phyloP scores from a whole-genome alignment of 1,140 invertebrate species.

The Nautilus pompilius region DNA sequence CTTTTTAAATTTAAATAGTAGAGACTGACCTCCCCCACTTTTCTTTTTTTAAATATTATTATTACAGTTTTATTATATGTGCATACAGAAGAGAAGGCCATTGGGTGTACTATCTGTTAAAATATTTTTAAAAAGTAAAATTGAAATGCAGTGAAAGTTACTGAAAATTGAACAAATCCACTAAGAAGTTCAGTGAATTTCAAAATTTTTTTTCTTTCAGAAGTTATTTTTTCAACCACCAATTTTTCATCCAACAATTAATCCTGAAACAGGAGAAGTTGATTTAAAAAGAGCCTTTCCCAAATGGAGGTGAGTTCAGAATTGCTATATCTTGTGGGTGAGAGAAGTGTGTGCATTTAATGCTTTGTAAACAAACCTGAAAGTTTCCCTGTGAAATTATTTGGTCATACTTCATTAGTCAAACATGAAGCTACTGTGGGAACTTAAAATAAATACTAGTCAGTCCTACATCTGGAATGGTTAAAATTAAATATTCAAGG shows the following conservation, averaged over 20 bases:
- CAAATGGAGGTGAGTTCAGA: slow-evolving; percentile 67
- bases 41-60: not conserved
- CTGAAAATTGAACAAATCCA: not conserved
- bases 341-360: not conserved
- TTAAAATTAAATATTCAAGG: too few species aligned
- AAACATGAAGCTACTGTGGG: too few species aligned
- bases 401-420: too few species aligned
- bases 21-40: not conserved
- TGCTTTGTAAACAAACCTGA: too few species aligned
- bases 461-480: too few species aligned
- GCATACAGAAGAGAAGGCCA: not conserved
- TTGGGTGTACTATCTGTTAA: not conserved
- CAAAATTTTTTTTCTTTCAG: slow-evolving; percentile 59
- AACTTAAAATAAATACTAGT: too few species aligned
- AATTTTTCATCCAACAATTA: slow-evolving; percentile 83
- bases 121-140: not conserved
- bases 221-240: slow-evolving; percentile 79
- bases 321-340: not conserved
- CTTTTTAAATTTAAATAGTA: not conserved
- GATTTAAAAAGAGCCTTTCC: slow-evolving; percentile 72
- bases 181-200: not conserved
- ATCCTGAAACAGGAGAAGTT: slow-evolving; percentile 74
- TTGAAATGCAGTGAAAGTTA: not conserved
- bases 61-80: not conserved
- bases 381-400: too few species aligned